Evolutionary conservation across 1,140 invertebrate species (phyloP).

Genomic region (Brachionus calyciflorus): DNA sequence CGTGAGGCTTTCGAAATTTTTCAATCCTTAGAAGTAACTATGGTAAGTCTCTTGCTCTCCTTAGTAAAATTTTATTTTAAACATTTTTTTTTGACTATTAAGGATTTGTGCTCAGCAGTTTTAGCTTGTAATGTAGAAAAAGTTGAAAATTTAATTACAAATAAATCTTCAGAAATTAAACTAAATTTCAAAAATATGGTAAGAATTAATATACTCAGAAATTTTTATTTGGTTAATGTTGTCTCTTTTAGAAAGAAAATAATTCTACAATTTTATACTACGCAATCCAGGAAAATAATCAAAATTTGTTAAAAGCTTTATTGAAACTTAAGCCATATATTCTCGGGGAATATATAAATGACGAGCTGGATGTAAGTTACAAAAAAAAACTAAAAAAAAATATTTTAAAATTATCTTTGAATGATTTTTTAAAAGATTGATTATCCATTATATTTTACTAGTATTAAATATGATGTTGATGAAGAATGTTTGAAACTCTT

Average conservation of each 20-base stretch:
- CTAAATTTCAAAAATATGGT: constrained; percentile 46
- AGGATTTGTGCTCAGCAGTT: constrained; percentile 30
- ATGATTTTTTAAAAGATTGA: neutral
- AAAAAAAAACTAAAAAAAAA: neutral
- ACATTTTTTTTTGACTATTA: neutral
- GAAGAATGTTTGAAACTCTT: constrained; percentile 21
- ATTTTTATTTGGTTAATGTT: neutral
- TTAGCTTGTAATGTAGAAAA: constrained; percentile 22
- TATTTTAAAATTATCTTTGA: neutral
- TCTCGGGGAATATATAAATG: neutral
- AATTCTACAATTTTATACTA: constrained; percentile 39
- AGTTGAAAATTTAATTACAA: neutral
- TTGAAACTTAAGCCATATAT: constrained; percentile 8
- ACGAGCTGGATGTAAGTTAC: constrained; percentile 35
- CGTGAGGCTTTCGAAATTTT: neutral
- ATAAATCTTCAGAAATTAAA: neutral
- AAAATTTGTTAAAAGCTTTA: neutral
- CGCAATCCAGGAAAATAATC: constrained; percentile 8
- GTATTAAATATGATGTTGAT: neutral
- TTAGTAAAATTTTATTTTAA: neutral
- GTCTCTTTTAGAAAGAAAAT: constrained; percentile 30
- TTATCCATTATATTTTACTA: constrained; percentile 28
- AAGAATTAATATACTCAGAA: neutral
- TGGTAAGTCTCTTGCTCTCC: too few relatives aligned
- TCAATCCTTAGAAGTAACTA: neutral